Evolutionary conservation across 2,888 invertebrate species (phyloP).

Genomic region (Eilema sororculum): DNA sequence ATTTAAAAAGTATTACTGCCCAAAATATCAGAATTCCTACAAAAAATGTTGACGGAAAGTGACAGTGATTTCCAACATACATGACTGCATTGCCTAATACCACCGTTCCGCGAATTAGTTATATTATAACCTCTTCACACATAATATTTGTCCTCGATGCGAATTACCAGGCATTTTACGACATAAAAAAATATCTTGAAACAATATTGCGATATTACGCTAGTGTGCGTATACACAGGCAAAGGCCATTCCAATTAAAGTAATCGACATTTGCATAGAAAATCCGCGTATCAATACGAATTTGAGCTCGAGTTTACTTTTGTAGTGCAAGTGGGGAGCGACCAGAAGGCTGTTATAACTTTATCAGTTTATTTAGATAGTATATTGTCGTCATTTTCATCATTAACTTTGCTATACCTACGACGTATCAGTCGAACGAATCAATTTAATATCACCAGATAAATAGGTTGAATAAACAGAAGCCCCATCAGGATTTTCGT

Average conservation of each 20-base stretch:
- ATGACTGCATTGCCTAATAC: slow-evolving; percentile 31
- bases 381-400: neutral
- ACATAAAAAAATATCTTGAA: slow-evolving; percentile 47
- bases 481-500: neutral
- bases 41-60: slow-evolving; percentile 12
- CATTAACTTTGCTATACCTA: no score
- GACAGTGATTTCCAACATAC: slow-evolving; percentile 13
- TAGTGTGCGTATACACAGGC: slow-evolving; percentile 43
- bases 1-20: no score
- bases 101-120: slow-evolving; percentile 34
- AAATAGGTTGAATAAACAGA: neutral
- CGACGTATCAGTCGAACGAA: no score
- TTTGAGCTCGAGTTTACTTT: slow-evolving; percentile 50
- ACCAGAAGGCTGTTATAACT: neutral
- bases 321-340: slow-evolving; percentile 48
- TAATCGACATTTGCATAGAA: slow-evolving; percentile 70
- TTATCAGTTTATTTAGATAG: no score
- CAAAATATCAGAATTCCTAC: no score
- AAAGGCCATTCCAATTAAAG: slow-evolving; percentile 70
- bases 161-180: slow-evolving; percentile 48
- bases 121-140: slow-evolving; percentile 47
- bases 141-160: slow-evolving; percentile 52
- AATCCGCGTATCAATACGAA: slow-evolving; percentile 63
- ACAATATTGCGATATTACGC: slow-evolving; percentile 48
- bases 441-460: neutral